Percentiles rank a stretch among this genome's conserved stretches.
Evolutionary conservation across 2,797 vertebrate genomes (phyloP).

Genomic region (Coregonus sp.): DNA sequence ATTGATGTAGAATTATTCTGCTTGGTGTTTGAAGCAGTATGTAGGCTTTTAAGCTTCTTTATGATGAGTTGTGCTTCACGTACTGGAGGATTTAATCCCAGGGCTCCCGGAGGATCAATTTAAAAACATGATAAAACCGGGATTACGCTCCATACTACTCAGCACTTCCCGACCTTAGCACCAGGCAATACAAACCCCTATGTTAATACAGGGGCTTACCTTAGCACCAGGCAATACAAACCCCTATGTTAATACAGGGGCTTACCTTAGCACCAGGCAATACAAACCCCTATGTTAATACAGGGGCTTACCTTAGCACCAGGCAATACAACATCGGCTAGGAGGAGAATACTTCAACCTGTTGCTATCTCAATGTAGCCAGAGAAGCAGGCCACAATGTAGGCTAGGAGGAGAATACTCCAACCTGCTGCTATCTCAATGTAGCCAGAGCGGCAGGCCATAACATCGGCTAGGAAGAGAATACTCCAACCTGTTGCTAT

Average conservation of each 20-base stretch:
- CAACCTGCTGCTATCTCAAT: not conserved
- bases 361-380: not conserved
- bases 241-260: slow-evolving; percentile 31
- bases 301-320: slow-evolving; percentile 2
- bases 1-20: not conserved
- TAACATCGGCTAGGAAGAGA: not conserved
- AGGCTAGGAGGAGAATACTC: not conserved
- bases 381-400: not conserved
- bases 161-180: slow-evolving; percentile 38
- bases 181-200: slow-evolving; percentile 41
- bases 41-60: slow-evolving; percentile 46
- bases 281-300: slow-evolving; percentile 42
- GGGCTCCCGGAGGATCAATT: slow-evolving; percentile 39
- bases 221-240: not conserved
- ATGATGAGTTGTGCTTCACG: slow-evolving; percentile 39
- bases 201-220: slow-evolving; percentile 32
- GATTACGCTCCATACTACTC: slow-evolving; percentile 55
- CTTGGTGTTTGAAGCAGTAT: slow-evolving; percentile 20
- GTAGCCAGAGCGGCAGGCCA: not conserved
- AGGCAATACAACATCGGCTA: not conserved
- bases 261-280: slow-evolving; percentile 37
- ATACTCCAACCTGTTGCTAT: not conserved
- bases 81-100: slow-evolving; percentile 51
- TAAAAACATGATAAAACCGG: slow-evolving; percentile 54
- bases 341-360: not conserved